These are phyloP conservation scores for Mustela nigripes DNA, from an alignment of 2,113 vertebrate species.

Conservation along the genomic window DNA sequence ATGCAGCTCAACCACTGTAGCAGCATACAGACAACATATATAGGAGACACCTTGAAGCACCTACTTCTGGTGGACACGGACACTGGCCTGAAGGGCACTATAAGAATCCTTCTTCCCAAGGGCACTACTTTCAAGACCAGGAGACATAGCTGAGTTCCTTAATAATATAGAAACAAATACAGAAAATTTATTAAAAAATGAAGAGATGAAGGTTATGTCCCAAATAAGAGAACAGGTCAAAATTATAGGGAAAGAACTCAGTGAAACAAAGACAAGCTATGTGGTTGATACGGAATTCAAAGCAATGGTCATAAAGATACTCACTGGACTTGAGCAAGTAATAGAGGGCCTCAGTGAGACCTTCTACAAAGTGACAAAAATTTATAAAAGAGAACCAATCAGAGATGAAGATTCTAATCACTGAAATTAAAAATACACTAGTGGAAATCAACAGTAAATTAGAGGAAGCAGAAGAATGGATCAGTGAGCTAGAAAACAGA, in stretches of 20 bases:
- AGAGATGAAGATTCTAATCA: neutral
- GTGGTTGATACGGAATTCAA: neutral
- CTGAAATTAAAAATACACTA: neutral
- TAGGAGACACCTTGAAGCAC: neutral
- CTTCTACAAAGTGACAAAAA: neutral
- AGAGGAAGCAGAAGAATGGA: neutral
- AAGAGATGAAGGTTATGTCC: neutral
- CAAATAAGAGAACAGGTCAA: neutral
- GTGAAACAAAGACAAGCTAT: neutral
- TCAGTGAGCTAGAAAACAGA: neutral
- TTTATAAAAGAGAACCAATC: neutral
- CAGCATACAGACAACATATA: accelerated
- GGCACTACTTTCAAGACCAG: neutral
- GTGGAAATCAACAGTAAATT: neutral
- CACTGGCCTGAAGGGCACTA: neutral
- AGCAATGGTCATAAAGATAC: neutral
- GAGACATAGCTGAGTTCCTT: neutral
- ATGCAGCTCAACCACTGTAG: neutral
- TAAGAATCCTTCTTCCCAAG: neutral
- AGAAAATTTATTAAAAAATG: neutral
- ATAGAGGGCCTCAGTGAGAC: neutral
- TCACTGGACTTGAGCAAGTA: neutral
- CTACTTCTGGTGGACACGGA: neutral
- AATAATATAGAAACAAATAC: neutral
- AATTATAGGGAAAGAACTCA: neutral